Conservation (phyloP, 2,888 invertebrate species). For the Thereva nobilitata region DNA sequence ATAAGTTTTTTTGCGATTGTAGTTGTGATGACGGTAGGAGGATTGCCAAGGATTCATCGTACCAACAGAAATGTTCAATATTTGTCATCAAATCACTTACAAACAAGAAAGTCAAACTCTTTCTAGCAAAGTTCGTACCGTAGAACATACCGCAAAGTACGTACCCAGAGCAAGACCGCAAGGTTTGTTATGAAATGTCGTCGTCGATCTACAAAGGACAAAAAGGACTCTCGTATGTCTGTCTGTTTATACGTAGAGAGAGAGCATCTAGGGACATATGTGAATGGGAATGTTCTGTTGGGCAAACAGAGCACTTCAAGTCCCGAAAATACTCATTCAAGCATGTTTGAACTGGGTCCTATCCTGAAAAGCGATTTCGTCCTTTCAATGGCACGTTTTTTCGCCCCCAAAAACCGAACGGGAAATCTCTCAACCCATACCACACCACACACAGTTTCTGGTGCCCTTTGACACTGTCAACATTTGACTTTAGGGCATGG, state of each 20-base stretch:
- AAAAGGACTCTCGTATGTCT: too few relatives aligned
- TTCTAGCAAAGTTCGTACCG: conserved; percentile 5
- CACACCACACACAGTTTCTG: neutral
- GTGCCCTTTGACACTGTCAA: conserved; percentile 23
- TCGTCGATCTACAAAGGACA: too few relatives aligned
- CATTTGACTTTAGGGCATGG: conserved; percentile 2
- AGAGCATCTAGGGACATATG: neutral
- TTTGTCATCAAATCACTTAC: conserved; percentile 29
- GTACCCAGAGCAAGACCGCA: conserved; percentile 14
- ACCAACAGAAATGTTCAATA: conserved; percentile 16
- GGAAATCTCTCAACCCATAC: neutral
- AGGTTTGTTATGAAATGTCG: neutral
- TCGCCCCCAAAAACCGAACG: conserved; percentile 9
- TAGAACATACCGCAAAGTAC: conserved; percentile 8
- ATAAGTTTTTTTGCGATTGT: neutral
- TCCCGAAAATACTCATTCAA: conserved; percentile 24
- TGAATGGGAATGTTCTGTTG: conserved; percentile 3
- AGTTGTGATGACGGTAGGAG: neutral
- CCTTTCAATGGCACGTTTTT: neutral
- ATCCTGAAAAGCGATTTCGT: conserved; percentile 15
- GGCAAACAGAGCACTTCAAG: conserved; percentile 23
- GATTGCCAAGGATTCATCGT: neutral
- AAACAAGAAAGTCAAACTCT: conserved; percentile 32
- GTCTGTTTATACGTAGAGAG: neutral
- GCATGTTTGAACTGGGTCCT: conserved; percentile 23